A percentile compares a stretch with the other conserved stretches of the same genome.
phyloP scores from a whole-genome alignment of 2,113 vertebrate species.

The Anarrhichthys ocellatus region DNA sequence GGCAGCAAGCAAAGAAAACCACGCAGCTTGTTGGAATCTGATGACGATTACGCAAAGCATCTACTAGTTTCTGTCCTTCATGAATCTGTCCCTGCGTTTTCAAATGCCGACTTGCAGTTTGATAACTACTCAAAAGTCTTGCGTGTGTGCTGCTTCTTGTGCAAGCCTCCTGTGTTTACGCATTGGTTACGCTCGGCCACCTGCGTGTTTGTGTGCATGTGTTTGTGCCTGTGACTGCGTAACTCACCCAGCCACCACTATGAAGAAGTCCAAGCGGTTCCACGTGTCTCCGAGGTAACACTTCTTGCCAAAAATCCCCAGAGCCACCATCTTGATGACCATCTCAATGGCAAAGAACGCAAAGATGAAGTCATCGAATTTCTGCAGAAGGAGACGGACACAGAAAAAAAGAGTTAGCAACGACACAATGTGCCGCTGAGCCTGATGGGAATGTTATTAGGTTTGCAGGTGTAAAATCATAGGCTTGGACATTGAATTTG shows the following conservation, averaged over 20 bases:
- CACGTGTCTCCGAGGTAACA: conserved; percentile 99
- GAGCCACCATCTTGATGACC: conserved; percentile 98
- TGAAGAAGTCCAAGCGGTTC: conserved; percentile 99
- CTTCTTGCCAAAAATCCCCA: conserved; percentile 98
- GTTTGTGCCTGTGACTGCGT: conserved; percentile 9
- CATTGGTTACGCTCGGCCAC: conserved; percentile 19
- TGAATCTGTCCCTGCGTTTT: neutral
- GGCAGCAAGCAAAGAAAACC: neutral
- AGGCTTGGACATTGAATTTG: neutral
- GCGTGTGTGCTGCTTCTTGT: neutral
- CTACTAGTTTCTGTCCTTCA: neutral
- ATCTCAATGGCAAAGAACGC: conserved; percentile 99
- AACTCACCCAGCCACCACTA: conserved; percentile 95
- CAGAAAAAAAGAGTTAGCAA: neutral
- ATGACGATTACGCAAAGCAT: conserved; percentile 27
- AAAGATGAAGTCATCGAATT: conserved; percentile 99
- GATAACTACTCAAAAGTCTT: conserved; percentile 25
- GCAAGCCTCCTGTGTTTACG: conserved; percentile 30
- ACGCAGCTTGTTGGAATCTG: conserved; percentile 1
- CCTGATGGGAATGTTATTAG: neutral
- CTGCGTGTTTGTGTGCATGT: conserved; percentile 8
- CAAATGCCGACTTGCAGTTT: neutral
- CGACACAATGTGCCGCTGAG: too few species aligned
- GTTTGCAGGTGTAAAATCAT: neutral
- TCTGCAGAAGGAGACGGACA: conserved; percentile 77